Conservation (phyloP, 1,140 invertebrate species). For the Potamilus streckersoni region DNA sequence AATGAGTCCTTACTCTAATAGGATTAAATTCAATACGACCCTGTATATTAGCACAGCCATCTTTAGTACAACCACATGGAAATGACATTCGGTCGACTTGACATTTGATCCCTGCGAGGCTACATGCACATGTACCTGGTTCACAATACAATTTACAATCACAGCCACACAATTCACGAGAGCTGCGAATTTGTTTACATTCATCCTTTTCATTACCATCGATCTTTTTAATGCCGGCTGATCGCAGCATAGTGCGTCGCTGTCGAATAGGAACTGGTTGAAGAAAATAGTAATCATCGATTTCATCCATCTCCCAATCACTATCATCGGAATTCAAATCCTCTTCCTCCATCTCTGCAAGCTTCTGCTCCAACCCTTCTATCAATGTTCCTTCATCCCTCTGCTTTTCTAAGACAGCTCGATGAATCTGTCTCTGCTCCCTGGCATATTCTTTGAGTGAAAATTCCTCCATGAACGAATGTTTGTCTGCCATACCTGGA, state of each 20-base stretch:
- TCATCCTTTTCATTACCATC: constrained; percentile 94
- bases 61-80: constrained; percentile 94
- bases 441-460: constrained; percentile 85
- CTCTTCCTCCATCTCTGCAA: constrained; percentile 38
- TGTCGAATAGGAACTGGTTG: constrained; percentile 93
- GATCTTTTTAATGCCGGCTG: constrained; percentile 93
- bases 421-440: constrained; percentile 87
- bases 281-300: constrained; percentile 91
- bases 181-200: constrained; percentile 90
- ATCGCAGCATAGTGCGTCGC: constrained; percentile 84
- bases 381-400: constrained; percentile 72
- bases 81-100: constrained; percentile 96
- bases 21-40: constrained; percentile 98
- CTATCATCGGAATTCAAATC: constrained; percentile 49
- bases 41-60: constrained; percentile 91
- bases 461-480: constrained; percentile 82
- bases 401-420: constrained; percentile 82
- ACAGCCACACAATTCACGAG: constrained; percentile 92
- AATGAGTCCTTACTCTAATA: constrained; percentile 94
- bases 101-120: constrained; percentile 94
- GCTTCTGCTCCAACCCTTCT: constrained; percentile 32
- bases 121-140: constrained; percentile 94
- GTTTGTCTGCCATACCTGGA: constrained; percentile 85
- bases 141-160: constrained; percentile 94
- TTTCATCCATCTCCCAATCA: constrained; percentile 57